Evolutionary conservation across 2,113 vertebrate genomes (phyloP).

Genomic region (Suricata suricatta): DNA sequence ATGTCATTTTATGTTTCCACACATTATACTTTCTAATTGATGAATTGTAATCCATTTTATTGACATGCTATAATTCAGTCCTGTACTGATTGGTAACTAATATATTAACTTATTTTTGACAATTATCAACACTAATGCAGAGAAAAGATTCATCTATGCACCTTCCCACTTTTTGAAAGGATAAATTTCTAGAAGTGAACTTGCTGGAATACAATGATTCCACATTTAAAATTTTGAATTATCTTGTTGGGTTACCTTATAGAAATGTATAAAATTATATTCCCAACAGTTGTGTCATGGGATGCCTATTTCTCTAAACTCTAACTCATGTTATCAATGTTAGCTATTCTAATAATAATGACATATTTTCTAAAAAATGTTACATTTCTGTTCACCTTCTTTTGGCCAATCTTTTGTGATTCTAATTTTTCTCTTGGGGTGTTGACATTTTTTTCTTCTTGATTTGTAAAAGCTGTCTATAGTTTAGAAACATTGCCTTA

Average conservation of each 20-base stretch:
- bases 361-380: background rate
- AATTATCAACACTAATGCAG: background rate
- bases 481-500: conserved; percentile 34
- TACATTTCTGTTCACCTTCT: background rate
- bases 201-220: conserved; percentile 28
- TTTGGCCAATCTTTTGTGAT: background rate
- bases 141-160: background rate
- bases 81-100: background rate
- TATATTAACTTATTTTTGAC: background rate
- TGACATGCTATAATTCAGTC: background rate
- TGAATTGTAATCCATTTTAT: conserved; percentile 3
- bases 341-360: conserved; percentile 17
- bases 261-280: background rate
- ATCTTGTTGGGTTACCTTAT: background rate
- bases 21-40: background rate
- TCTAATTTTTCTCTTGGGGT: background rate
- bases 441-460: background rate
- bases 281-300: background rate
- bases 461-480: conserved; percentile 21
- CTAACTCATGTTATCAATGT: background rate
- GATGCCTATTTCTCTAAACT: background rate
- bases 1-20: background rate
- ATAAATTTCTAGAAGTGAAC: conserved; percentile 12
- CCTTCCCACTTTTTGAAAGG: background rate
- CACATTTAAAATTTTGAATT: conserved; percentile 16